Evolutionary conservation across 1,140 invertebrate genomes (phyloP), one percentile per base, ranked within the genome.

Genomic region (Drosophila tsacasi): DNA sequence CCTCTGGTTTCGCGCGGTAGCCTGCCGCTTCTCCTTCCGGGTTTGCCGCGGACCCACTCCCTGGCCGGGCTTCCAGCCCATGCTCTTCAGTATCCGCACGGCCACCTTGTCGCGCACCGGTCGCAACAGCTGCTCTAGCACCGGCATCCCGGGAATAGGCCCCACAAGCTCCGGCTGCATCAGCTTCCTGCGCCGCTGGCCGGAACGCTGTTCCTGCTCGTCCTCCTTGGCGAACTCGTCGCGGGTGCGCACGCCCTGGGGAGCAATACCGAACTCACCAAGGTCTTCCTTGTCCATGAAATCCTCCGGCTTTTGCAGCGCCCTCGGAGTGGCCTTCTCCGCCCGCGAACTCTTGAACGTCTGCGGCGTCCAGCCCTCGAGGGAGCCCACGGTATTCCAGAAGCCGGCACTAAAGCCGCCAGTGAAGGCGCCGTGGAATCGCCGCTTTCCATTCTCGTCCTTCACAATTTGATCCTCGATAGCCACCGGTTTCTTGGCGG

Each of bases 231-330:
- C 94, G 93, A 97, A 98, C 76, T 97, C 96, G 25, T 94, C 94
- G 2, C 96, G 97, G 12, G 98, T 96, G 79, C 96, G 95, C 49
- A 98, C 94, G 9, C 95, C 95, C 79, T 96, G 96, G 2, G 98
- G 98, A 8, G 99, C 98, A 77, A 99, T 99, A 61, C 99, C 99
- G 94, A 98, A 98, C 92, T 98, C 97, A 25, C 97, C 96, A 30
- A 97, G 95, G 93, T 99, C 99, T 93, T 99, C 99, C 27, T 98
- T 97, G 94, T 99, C 99, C 99, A 99, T 99, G 93, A 98, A 99
- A 94, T 99, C 98, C 94, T 99, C 96, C 2, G 97, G 96, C 79
- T 94, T 94, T 92, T 97, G 96, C 35, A 79, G 61, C 0, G 23
- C n/a, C 39, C 78, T 72, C 52, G 89, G 39, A 80, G 66, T 83